Evolutionary conservation across 2,888 invertebrate species (phyloP), one percentile per base, ranked within the genome.

Genomic region (Augochlorella aurata): DNA sequence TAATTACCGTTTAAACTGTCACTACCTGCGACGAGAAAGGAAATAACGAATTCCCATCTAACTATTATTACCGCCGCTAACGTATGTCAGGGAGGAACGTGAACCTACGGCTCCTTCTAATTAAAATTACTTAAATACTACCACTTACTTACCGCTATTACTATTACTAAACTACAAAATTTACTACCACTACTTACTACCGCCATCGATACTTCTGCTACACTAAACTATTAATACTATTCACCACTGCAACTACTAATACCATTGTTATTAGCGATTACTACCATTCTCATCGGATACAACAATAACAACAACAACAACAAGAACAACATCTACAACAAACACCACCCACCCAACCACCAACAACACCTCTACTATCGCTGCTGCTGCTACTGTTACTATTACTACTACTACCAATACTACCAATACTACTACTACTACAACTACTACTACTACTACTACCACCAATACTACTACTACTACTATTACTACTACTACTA

Each of bases 201-300:
- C 79, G 81, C 68, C 85, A 76, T 79, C 81, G 83, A 82, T 81
- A 79, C 70, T 77, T 83, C 73, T 65, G 72, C 70, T 74, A 84
- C 80, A 83, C 76, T 75, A 16, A 58, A 83, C 83, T 85, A 81
- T 78, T 81, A 78, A 72, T 80, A 81, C 74, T 84, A 87, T 74
- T 81, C 78, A 76, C 67, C 80, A 83, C 72, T 49, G 77, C 73
- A 80, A 83, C 61, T 82, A 86, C 79, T 85, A 82, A 69, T 86
- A 82, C 54, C 79, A 81, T 52, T 45, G 74, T 74, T 79, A 79
- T 21, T 58, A 58, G 58, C 70, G 74, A 81, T 49, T 66, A 79
- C 47, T 80, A 52, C 12, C 50, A 81, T 44, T 61, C 70, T 58
- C 66, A 61, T 29, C 58, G 24, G 24, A 14, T 71, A 58, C 24